Conservation (phyloP, 2,888 invertebrate species). For the Siphonodentalium dalli region DNA sequence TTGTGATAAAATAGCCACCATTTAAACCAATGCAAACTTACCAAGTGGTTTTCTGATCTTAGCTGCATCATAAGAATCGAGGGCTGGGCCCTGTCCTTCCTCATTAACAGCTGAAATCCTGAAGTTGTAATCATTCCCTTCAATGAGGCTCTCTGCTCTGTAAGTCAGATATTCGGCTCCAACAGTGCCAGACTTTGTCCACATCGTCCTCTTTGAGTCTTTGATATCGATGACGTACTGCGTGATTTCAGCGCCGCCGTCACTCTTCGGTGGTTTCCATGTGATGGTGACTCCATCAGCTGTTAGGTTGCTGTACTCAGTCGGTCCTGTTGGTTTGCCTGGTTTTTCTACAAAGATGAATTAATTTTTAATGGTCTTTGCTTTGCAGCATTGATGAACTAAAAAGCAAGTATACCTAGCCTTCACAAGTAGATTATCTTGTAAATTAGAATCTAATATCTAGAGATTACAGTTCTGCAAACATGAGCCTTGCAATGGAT, state of each 20-base stretch:
- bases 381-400: no score
- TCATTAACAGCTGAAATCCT: constrained; percentile 57
- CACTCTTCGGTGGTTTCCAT: constrained; percentile 60
- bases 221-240: constrained; percentile 65
- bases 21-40: constrained; percentile 41
- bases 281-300: constrained; percentile 43
- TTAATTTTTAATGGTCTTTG: neutral
- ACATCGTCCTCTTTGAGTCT: constrained; percentile 81
- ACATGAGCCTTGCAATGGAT: no score
- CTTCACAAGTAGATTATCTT: neutral
- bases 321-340: constrained; percentile 47
- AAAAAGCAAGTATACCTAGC: neutral
- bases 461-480: no score
- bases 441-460: no score
- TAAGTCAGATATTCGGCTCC: constrained; percentile 41
- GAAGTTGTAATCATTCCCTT: constrained; percentile 65
- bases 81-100: constrained; percentile 52
- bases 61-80: constrained; percentile 39
- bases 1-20: neutral
- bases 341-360: constrained; percentile 48
- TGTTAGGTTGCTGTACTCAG: constrained; percentile 44
- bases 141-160: constrained; percentile 71
- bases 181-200: constrained; percentile 65
- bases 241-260: constrained; percentile 60
- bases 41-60: constrained; percentile 40